Base-by-base conservation (phyloP, 2,888 invertebrate species). In the Drosophila pseudotakahashii region DNA sequence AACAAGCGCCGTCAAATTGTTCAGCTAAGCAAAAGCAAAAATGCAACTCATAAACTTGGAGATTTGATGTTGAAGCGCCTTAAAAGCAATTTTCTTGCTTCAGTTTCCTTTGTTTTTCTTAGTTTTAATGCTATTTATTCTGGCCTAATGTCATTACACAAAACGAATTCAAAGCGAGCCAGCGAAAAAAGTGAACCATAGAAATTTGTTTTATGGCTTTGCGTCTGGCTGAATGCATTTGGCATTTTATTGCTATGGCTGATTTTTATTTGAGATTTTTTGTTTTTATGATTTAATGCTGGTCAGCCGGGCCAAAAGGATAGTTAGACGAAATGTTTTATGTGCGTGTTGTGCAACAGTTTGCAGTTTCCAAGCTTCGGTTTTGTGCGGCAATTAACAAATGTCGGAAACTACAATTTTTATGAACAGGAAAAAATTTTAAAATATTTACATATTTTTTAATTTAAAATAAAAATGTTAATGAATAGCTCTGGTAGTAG, bases 11-110 rank as follows among this genome's bases (percentile, higher is more conserved):
- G 11, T 44, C 51, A 53, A 53, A 64, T 62, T 53, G 11, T 10
- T 16, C 7, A n/a, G 34, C 14, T 36, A 30, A 48, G 23, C 41
- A 39, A 50, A 39, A 45, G 48, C 48, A 62, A 61, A 73, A 73
- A 14, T 86, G 88, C 81, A 81, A 73, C 79, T 87, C 81, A 81
- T 78, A 87, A 87, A 75, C 51, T 70, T 64, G 50, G 51, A 39
- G 77, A 73, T 67, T 76, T 69, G 63, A 73, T 57, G 66, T 44
- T 71, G 74, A 45, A 53, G 71, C 66, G 68, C 70, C 63, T 68
- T 48, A 58, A 73, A 64, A 67, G 54, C 61, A 37, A 60, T 44
- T 48, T n/a, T 34, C 34, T 45, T 53, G 75, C 51, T 26, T 11
- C 62, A 64, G 51, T 45, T 51, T 68, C 39, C 39, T 48, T 47